Evolutionary conservation across 2,888 invertebrate genomes (phyloP).

Genomic region (Xestia rhomboidea): DNA sequence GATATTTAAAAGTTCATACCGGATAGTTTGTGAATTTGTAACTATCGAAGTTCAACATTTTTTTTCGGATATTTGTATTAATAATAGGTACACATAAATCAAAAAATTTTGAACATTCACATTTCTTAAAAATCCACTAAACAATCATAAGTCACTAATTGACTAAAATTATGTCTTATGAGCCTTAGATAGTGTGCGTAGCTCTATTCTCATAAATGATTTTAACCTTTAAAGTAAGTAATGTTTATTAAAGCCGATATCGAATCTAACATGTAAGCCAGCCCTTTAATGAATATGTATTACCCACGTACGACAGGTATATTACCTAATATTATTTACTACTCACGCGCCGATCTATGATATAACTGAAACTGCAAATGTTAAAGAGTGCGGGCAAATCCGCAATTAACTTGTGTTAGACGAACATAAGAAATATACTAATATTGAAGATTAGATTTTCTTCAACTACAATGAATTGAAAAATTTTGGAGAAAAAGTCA

Average conservation of each 20-base stretch:
- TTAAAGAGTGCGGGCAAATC: slow-evolving; percentile 56
- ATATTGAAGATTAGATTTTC: not conserved
- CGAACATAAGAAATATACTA: too few species aligned
- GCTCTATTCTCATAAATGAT: slow-evolving; percentile 17
- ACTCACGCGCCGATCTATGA: slow-evolving; percentile 58
- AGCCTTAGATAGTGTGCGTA: not conserved
- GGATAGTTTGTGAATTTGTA: not conserved
- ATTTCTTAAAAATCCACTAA: not conserved
- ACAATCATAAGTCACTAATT: not conserved
- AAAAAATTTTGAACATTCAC: too few species aligned
- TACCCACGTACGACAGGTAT: slow-evolving; percentile 54
- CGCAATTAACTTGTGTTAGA: slow-evolving; percentile 54
- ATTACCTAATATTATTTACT: slow-evolving; percentile 61
- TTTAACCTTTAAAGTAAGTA: slow-evolving; percentile 39
- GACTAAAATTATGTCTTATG: not conserved
- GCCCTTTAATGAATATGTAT: slow-evolving; percentile 58
- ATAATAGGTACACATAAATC: too few species aligned
- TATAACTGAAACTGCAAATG: slow-evolving; percentile 62
- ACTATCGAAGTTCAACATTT: not conserved
- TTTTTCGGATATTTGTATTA: too few species aligned
- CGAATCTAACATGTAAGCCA: slow-evolving; percentile 40
- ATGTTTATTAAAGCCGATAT: slow-evolving; percentile 55
- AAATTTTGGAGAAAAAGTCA: not conserved
- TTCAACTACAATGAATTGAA: not conserved
- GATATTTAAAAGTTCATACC: not conserved